Base-by-base conservation (phyloP, 23 tunicate genomes). In the Botrylloides violaceus region DNA sequence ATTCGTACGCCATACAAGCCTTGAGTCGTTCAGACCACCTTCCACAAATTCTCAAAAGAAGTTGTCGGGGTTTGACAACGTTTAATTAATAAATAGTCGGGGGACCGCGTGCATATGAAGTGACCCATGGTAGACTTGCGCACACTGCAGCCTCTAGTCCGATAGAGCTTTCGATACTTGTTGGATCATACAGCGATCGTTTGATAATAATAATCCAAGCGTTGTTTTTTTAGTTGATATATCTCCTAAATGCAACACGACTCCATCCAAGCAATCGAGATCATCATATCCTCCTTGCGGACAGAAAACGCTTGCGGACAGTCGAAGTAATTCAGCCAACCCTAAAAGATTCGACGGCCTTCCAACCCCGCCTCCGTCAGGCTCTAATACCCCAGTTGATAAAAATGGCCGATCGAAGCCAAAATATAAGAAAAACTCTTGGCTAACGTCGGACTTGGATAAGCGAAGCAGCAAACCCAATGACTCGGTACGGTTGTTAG, bases 361-460 rank as follows among this genome's bases (percentile, higher is more conserved):
- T 1, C 74, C 74, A n/a, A 68, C 74, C 0, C 74, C 74, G 0
- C 74, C 74, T 19, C 58, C 74, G 5, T 68, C 74, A 19, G 74
- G 74, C 36, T 56, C 57, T 30, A 43, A 26, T 0, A 32, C 74
- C 1, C 74, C 74, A 9, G 37, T 43, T 0, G 74, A 68, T 25
- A 28, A 24, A 22, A 28, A n/a, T 36, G 27, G 2, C 0, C n/a
- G n/a, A n/a, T 32, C 37, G 18, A 31, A 22, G 29, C 74, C 49
- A 19, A 19, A 35, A 35, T 43, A 23, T 20, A 43, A 68, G 9
- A 18, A 39, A 18, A 56, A n/a, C 36, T 32, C 9, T 20, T 68
- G 74, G 74, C 29, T 19, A 4, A 56, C 21, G 9, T 0, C 74
- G 49, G 37, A 39, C 28, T 68, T 68, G 74, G 74, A 68, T 22